Conservation (phyloP, 1,140 invertebrate genomes). For the Neocloeon triangulifer region DNA sequence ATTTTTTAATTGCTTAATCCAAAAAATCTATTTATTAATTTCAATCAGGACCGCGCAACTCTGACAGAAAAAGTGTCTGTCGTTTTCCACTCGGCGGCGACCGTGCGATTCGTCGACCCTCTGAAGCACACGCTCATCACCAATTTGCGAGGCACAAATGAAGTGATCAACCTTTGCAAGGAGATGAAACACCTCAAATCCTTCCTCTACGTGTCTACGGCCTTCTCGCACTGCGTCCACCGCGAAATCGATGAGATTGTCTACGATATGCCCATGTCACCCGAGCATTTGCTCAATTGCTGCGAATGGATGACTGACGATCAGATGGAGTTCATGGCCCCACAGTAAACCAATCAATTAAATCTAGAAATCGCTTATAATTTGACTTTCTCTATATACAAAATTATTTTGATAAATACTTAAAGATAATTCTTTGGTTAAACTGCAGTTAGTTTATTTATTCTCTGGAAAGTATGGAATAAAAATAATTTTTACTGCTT, state of each 20-base stretch:
- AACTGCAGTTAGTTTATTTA: too few relatives aligned
- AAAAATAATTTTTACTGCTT: too few relatives aligned
- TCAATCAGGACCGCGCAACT: constrained; percentile 17
- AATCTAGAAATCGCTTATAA: neutral
- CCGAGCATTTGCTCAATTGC: too few relatives aligned
- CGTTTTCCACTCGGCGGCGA: constrained; percentile 47
- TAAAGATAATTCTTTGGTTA: too few relatives aligned
- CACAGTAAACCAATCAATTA: neutral
- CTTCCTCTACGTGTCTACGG: constrained; percentile 41
- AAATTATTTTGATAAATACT: too few relatives aligned
- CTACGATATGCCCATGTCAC: too few relatives aligned
- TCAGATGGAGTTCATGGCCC: too few relatives aligned
- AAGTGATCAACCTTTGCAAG: constrained; percentile 10
- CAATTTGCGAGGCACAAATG: constrained; percentile 8
- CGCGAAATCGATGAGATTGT: constrained; percentile 35
- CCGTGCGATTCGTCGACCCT: constrained; percentile 16
- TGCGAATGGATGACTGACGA: constrained; percentile 33
- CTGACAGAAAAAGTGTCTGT: constrained; percentile 22
- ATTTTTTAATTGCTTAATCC: too few relatives aligned
- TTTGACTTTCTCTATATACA: too few relatives aligned
- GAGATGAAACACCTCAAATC: constrained; percentile 17
- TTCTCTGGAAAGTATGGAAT: too few relatives aligned
- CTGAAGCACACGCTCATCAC: constrained; percentile 7
- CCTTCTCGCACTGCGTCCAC: constrained; percentile 37
- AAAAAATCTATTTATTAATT: too few relatives aligned